Conservation (phyloP, 2,797 vertebrate genomes). For the Streptopelia turtur region DNA sequence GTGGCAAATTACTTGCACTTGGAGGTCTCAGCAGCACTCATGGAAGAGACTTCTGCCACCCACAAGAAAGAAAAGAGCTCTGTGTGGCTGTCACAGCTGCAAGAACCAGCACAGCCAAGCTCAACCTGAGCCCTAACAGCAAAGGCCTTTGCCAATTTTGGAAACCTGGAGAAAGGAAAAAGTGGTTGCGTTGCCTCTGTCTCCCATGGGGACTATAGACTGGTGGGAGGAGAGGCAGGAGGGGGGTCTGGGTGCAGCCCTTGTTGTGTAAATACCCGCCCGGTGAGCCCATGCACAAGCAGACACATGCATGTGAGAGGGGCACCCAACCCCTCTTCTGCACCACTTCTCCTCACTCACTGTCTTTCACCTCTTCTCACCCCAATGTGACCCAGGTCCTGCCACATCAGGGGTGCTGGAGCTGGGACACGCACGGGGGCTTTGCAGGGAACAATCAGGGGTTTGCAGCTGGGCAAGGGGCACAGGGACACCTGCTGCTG, state of each 20-base stretch:
- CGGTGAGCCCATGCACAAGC: background rate
- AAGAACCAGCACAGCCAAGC: background rate
- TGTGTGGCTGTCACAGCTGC: fast-evolving
- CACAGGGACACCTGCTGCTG: background rate
- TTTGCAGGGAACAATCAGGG: background rate
- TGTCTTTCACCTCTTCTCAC: background rate
- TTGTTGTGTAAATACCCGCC: background rate
- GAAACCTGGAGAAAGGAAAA: background rate
- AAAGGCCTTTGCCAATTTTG: background rate
- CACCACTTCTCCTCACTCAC: background rate
- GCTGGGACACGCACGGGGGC: fast-evolving
- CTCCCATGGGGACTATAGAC: background rate
- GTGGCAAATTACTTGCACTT: background rate
- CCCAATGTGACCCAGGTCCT: background rate
- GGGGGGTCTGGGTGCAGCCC: fast-evolving
- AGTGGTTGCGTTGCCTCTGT: background rate
- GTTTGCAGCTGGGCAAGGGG: background rate
- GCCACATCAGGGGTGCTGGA: fast-evolving
- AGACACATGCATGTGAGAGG: background rate
- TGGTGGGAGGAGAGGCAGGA: background rate
- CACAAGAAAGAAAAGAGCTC: background rate
- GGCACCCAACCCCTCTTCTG: background rate
- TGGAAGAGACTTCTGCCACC: background rate
- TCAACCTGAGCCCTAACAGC: background rate
- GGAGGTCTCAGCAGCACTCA: background rate